Base-by-base conservation (phyloP, 2,113 vertebrate genomes). In the Anhinga rufa region DNA sequence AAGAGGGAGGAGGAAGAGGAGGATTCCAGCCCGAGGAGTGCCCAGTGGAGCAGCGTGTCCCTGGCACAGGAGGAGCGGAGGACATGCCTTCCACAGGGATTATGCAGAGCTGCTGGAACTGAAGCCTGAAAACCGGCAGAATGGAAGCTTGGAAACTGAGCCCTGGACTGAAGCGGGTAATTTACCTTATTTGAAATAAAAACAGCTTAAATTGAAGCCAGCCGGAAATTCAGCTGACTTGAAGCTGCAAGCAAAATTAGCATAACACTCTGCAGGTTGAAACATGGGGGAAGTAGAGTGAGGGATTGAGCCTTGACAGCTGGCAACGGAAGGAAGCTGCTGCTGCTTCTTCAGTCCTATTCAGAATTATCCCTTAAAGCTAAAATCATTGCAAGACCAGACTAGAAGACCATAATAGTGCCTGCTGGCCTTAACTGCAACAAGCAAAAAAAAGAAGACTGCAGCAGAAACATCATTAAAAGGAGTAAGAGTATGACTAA, bases 141-240 rank as follows among this genome's bases (percentile, higher is more conserved):
- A 95, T 6, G 31, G 94, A 95, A 96, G 95, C 93, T 92, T 95
- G 89, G 94, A 97, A 96, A 95, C 75, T 0, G 6, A 94, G 79
- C 91, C 87, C 79, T 92, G 87, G 60, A 90, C 93, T 93, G 85
- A 94, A 95, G 93, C 6, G 32, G 80, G 91, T 96, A 94, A 97
- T 96, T 96, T 95, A 89, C 94, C 82, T 95, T 95, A 85, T 95
- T 97, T 91, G 87, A 97, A 97, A 96, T 92, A 90, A 97, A 97
- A 97, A 68, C 96, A 95, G 89, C 96, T 97, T 83, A 95, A 96
- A 66, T 71, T 94, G 93, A 96, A 97, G 94, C 89, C 95, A 97
- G 79, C 42, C 44, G 17, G 94, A 97, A 96, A 97, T 95, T 97
- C 94, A 86, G 85, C 95, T 97, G 95, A 96, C 93, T 96, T 95